Evolutionary conservation across 2,113 vertebrate species (phyloP).

Genomic region (Oreochromis aureus): DNA sequence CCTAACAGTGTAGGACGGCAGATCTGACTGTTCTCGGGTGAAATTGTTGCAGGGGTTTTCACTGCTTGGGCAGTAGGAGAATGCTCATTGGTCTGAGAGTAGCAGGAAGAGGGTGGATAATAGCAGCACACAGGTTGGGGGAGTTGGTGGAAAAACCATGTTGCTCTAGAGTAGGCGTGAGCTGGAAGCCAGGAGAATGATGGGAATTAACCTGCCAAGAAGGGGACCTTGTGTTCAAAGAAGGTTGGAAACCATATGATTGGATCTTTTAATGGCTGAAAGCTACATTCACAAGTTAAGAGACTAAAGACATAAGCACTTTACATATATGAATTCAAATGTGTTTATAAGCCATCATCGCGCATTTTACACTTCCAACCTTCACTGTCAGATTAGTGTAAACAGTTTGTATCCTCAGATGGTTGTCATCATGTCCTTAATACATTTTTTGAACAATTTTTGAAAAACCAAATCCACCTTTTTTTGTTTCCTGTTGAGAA

Average conservation of each 20-base stretch:
- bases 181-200: background rate
- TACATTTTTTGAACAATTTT: background rate
- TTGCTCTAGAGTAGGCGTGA: background rate
- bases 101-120: rapidly evolving
- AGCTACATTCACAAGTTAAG: background rate
- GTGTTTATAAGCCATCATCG: background rate
- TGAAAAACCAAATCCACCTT: rapidly evolving
- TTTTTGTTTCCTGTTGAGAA: background rate
- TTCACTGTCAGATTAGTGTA: background rate
- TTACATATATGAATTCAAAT: background rate
- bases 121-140: background rate
- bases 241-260: background rate
- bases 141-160: background rate
- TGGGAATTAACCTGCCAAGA: background rate
- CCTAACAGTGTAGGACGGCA: background rate
- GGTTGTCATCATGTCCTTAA: background rate
- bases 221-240: background rate
- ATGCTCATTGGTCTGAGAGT: background rate
- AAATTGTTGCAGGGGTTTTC: background rate
- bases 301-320: background rate
- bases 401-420: background rate
- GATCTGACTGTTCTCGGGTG: background rate
- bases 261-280: background rate
- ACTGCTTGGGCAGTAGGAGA: background rate
- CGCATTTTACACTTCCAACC: background rate